These are phyloP conservation scores for Sylvia borin DNA, from an alignment of 2,797 vertebrate species.

Conservation along the genomic window DNA sequence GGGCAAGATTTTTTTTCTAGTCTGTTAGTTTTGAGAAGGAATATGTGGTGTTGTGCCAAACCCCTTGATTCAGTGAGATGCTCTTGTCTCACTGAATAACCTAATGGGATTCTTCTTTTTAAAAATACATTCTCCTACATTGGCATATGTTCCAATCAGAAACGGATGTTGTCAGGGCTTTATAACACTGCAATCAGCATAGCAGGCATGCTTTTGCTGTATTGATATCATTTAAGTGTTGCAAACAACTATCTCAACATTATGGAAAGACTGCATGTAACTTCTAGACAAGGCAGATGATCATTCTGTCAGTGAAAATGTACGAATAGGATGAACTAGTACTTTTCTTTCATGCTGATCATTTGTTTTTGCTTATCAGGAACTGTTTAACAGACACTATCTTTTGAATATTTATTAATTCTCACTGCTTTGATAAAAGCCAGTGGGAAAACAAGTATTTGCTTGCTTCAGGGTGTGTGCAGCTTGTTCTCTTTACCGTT, in stretches of 20 bases:
- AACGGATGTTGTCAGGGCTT: not conserved
- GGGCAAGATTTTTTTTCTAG: not conserved
- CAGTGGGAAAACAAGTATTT: not conserved
- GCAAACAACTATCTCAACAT: not conserved
- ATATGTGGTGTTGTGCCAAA: not conserved
- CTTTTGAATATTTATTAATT: constrained; percentile 21
- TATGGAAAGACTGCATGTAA: not conserved
- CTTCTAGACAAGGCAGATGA: not conserved
- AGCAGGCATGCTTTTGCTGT: not conserved
- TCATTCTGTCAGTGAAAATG: constrained; percentile 3
- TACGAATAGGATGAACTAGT: not conserved
- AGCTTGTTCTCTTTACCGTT: not conserved
- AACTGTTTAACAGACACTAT: not conserved
- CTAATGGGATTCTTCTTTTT: not conserved
- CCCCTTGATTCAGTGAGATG: not conserved
- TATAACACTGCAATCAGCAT: not conserved
- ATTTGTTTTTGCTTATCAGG: not conserved
- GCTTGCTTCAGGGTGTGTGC: not conserved
- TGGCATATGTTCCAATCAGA: not conserved
- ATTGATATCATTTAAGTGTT: not conserved
- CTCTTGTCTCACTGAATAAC: not conserved
- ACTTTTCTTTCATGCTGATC: not conserved
- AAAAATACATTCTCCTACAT: not conserved
- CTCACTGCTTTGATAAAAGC: not conserved
- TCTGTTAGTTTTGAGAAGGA: not conserved